A percentile compares a stretch with the other conserved stretches of the same genome.
Evolutionary conservation across 2,888 invertebrate species (phyloP).

Genomic region (Andrena haemorrhoa): DNA sequence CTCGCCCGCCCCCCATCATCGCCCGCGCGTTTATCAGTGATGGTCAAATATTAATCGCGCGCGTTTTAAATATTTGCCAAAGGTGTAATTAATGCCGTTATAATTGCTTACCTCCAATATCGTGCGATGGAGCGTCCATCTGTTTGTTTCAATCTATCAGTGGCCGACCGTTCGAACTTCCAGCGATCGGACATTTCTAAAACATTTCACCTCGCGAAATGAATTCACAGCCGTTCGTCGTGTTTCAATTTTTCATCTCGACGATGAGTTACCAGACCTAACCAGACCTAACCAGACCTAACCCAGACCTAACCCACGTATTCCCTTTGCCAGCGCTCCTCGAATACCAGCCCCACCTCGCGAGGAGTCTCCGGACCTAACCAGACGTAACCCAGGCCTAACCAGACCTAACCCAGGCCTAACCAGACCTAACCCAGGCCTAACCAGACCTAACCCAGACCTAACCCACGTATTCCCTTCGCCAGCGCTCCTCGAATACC

Average conservation of each 20-base stretch:
- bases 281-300: too few relatives aligned
- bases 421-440: too few relatives aligned
- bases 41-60: slow-evolving; percentile 78
- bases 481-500: too few relatives aligned
- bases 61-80: slow-evolving; percentile 77
- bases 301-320: too few relatives aligned
- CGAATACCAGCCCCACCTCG: too few relatives aligned
- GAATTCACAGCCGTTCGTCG: neutral
- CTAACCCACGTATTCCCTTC: too few relatives aligned
- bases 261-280: too few relatives aligned
- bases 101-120: slow-evolving; percentile 63
- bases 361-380: too few relatives aligned
- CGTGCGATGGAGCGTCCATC: slow-evolving; percentile 25
- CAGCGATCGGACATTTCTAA: neutral
- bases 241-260: neutral
- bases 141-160: slow-evolving; percentile 9
- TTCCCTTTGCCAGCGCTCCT: too few relatives aligned
- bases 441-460: too few relatives aligned
- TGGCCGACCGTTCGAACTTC: neutral
- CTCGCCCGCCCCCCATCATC: slow-evolving; percentile 4
- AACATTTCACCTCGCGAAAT: neutral
- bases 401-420: too few relatives aligned
- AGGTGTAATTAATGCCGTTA: slow-evolving; percentile 75
- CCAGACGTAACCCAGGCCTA: too few relatives aligned
- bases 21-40: slow-evolving; percentile 54